These are phyloP conservation scores for Aphelenchoides fujianensis DNA, from an alignment of 1,140 invertebrate genomes.

Conservation along the genomic window DNA sequence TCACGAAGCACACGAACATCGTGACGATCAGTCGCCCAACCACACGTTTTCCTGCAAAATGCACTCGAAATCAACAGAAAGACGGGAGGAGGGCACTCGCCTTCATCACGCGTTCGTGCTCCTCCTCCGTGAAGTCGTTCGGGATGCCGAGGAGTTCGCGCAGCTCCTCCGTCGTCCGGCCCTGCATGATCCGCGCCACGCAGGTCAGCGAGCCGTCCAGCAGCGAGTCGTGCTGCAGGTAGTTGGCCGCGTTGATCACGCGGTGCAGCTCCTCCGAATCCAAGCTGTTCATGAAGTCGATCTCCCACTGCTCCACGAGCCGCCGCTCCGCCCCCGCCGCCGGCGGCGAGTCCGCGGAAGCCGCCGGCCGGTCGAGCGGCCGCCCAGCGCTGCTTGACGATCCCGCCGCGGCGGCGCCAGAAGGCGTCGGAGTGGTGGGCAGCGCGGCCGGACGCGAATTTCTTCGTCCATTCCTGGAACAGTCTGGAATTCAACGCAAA, in stretches of 20 bases:
- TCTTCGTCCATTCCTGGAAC: slow-evolving; percentile 4
- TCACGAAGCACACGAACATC: not conserved
- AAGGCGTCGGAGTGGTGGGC: not conserved
- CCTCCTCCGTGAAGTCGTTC: not conserved
- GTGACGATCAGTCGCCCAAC: not conserved
- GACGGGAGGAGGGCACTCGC: too few relatives aligned
- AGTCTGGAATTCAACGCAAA: not conserved
- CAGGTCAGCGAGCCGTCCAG: not conserved
- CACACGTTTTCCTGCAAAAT: not conserved
- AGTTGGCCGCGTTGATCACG: not conserved
- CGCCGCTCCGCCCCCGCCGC: not conserved
- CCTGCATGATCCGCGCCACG: not conserved
- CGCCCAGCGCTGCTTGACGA: not conserved
- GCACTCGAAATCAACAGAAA: too few relatives aligned
- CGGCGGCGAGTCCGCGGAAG: not conserved
- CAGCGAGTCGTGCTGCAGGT: not conserved
- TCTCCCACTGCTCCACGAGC: not conserved
- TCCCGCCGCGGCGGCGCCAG: too few relatives aligned
- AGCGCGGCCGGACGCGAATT: not conserved
- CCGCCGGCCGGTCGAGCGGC: not conserved
- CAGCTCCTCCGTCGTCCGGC: not conserved
- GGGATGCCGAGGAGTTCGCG: not conserved
- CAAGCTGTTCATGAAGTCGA: not conserved
- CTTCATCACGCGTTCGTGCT: too few relatives aligned
- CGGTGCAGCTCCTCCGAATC: not conserved